Evolutionary conservation across 2,888 invertebrate species (phyloP).

Genomic region (Dasypolia templi): DNA sequence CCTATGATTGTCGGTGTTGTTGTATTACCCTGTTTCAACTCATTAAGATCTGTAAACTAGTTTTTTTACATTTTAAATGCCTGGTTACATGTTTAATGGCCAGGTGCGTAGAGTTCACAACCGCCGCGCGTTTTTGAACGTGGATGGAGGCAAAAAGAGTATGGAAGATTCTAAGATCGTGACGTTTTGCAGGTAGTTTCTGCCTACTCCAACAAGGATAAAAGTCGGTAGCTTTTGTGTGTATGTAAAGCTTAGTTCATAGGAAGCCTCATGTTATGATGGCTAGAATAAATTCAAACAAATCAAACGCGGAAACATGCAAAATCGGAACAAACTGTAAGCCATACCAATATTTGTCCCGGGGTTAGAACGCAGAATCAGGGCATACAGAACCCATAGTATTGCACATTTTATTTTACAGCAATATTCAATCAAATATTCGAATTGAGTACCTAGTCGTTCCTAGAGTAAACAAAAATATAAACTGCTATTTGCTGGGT

Average conservation of each 20-base stretch:
- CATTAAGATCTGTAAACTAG: not conserved
- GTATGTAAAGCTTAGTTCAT: not conserved
- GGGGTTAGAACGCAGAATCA: conserved; percentile 48
- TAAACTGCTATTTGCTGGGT: conserved; percentile 30
- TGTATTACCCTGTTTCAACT: conserved; percentile 1
- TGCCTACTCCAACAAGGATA: not conserved
- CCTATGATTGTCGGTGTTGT: no score
- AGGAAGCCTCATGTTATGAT: not conserved
- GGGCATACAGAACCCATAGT: conserved; percentile 20
- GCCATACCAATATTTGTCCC: conserved; percentile 46
- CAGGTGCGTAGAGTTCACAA: not conserved
- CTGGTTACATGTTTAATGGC: not conserved
- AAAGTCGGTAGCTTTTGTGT: not conserved
- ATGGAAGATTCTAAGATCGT: not conserved
- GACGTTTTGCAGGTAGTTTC: not conserved
- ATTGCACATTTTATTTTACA: conserved; percentile 48
- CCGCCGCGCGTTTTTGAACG: not conserved
- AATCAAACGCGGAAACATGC: conserved; percentile 47
- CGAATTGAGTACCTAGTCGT: conserved; percentile 48
- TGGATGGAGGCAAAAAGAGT: not conserved
- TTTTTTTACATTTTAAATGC: not conserved
- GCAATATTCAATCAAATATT: conserved; percentile 57
- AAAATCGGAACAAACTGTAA: conserved; percentile 42
- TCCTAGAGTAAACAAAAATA: conserved; percentile 45
- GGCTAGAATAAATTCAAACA: conserved; percentile 22